Evolutionary conservation across 2,888 invertebrate genomes (phyloP).

Genomic region (Acanthosepion pharaonis): DNA sequence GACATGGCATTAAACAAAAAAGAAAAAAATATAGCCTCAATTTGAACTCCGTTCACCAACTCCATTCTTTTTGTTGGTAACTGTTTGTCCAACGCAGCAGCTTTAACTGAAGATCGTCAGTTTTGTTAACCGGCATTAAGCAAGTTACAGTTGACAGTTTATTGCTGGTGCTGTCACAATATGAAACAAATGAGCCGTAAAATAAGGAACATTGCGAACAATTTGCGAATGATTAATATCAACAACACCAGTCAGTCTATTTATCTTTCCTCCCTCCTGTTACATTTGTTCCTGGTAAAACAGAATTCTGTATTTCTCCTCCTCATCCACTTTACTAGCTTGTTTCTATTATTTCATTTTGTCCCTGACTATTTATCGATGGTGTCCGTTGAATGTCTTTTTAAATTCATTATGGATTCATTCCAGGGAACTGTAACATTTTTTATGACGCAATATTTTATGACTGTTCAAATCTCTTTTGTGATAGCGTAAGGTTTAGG

Average conservation of each 20-base stretch:
- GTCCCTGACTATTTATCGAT: background rate
- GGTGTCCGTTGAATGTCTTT: constrained; percentile 10
- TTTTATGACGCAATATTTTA: background rate
- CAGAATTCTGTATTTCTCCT: background rate
- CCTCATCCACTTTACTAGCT: background rate
- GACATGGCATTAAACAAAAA: too few species aligned
- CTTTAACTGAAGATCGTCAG: background rate
- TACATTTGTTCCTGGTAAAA: background rate
- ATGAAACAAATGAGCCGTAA: background rate
- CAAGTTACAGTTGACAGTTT: background rate
- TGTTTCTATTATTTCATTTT: background rate
- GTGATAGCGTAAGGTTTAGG: background rate
- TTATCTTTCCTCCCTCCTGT: background rate
- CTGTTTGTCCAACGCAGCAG: background rate
- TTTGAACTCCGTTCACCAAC: too few species aligned
- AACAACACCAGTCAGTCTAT: background rate
- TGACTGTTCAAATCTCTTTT: constrained; percentile 17
- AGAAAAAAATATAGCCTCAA: too few species aligned
- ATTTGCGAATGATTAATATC: background rate
- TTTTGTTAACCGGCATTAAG: background rate
- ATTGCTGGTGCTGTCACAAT: background rate
- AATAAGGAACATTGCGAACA: background rate
- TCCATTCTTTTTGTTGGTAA: background rate
- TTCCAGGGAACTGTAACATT: background rate
- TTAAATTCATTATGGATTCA: constrained; percentile 11